Base-by-base conservation (phyloP, 1,140 invertebrate genomes). In the Chironomus striatipennis region DNA sequence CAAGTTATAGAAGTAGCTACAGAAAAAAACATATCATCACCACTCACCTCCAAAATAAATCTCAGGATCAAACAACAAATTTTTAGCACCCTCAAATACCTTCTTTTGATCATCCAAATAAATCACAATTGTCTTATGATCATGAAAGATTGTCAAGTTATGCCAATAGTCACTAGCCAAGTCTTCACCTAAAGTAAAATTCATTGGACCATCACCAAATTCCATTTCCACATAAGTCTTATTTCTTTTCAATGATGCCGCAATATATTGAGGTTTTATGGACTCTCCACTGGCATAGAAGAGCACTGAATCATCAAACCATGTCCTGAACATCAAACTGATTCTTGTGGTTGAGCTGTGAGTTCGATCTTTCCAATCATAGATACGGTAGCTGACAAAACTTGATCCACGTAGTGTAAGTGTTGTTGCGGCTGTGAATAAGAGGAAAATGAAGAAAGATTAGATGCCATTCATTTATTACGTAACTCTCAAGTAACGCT, bases 21-120 rank as follows among this genome's bases (percentile, higher is more conserved):
- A n/a, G n/a, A n/a, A n/a, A n/a, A n/a, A n/a, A n/a, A 85, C 80
- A 90, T 91, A 80, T 93, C 93, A 78, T 91, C 85, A 5, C 21
- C 92, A 80, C 77, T 92, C 92, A 47, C 93, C 93, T 12, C 94
- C 94, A 76, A 97, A 92, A 79, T 96, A 96, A 77, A 96, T 93
- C 81, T 95, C 92, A 6, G 95, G 94, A 85, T 98, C 95, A 70
- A 98, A 93, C 76, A 94, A 93, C 75, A 97, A 86, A 80, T 94
- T 90, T 77, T 89, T 88, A 77, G 89, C 88, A 17, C 87, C 84
- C 77, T 91, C 87, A 70, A 93, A 85, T 0, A 85, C 81, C 77
- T 89, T 87, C 2, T 83, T 85, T 75, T 91, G 88, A 5, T 89
- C 85, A 80, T 96, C 91, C 8, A 97, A 83, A 75, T 89, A 88